These are phyloP conservation scores for Lasioglossum malachurum DNA, from an alignment of 2,888 invertebrate species.

Conservation along the genomic window DNA sequence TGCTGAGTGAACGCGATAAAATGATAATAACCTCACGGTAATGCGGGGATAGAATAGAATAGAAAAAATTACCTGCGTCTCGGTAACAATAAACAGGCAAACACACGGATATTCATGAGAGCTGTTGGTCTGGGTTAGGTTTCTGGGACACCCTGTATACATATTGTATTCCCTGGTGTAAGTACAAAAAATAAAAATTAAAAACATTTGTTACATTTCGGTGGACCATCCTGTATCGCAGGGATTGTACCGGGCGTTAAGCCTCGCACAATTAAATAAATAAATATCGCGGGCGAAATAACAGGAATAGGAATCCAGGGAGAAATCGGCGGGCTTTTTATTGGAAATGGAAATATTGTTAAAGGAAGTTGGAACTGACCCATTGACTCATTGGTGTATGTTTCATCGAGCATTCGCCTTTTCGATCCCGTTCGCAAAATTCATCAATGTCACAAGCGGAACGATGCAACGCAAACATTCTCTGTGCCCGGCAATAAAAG, in stretches of 20 bases:
- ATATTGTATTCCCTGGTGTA: not conserved
- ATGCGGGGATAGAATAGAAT: not conserved
- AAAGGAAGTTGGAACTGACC: not conserved
- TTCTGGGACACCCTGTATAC: too few species aligned
- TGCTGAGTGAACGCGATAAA: not conserved
- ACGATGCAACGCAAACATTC: conserved; percentile 62
- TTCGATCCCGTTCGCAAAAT: conserved; percentile 55
- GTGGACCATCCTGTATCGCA: not conserved
- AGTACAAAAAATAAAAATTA: not conserved
- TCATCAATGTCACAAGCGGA: conserved; percentile 58
- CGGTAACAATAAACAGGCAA: not conserved
- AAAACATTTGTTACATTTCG: too few species aligned
- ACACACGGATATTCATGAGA: too few species aligned
- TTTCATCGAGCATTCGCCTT: conserved; percentile 26
- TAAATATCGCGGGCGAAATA: not conserved
- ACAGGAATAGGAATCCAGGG: not conserved
- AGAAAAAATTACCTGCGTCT: not conserved
- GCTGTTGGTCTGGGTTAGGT: too few species aligned
- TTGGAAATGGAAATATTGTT: not conserved
- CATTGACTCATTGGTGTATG: not conserved
- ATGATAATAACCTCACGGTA: not conserved
- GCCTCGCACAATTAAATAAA: not conserved
- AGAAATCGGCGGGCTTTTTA: not conserved
- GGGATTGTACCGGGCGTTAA: not conserved
- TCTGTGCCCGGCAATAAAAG: conserved; percentile 56